Base-by-base conservation (phyloP, 2,888 invertebrate species). In the Oscheius sp. region DNA sequence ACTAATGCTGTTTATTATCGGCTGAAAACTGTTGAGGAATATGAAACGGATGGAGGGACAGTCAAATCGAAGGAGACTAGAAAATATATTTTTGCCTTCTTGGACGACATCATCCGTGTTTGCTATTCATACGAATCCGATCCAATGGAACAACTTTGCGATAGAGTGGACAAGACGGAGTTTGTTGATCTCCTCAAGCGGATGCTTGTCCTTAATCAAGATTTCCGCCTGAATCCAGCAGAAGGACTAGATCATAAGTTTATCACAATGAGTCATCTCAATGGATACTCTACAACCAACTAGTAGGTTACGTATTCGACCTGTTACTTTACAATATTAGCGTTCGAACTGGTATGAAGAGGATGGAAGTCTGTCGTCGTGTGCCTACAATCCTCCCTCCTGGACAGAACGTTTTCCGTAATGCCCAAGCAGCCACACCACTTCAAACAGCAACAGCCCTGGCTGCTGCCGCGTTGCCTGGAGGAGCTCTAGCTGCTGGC, bases 31-130 rank as follows among this genome's bases (percentile, higher is more conserved):
- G 95, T 95, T 24, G 97, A 97, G 87, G 98, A 99, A 88, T 95
- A 96, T 88, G 97, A 98, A 88, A 91, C 92, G 14, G 96, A 96
- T 89, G 96, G 95, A 54, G 94, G 94, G 75, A 44, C 62, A 14
- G 94, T 95, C 84, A 96, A 96, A 89, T 95, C 96, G 77, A 99
- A 98, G 89, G 98, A 99, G 89, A 97, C 97, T 3, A 90, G 98
- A 85, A 98, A 99, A 88, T 99, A 98, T 88, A 96, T 98, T 84
- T 98, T 99, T 89, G 97, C 97, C 89, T 95, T 95, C 88, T 90
- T 99, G 80, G 98, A 99, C 87, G 98, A 98, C 87, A 97, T 99
- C 87, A 86, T 86, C 26, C 54, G 54, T 33, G 68, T 68, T 8
- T 68, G 62, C 62, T 62, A 61, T 33, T 26, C 47, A 20, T 62